Conservation (phyloP, 2,888 invertebrate genomes). For the Caenorhabditis afra region DNA sequence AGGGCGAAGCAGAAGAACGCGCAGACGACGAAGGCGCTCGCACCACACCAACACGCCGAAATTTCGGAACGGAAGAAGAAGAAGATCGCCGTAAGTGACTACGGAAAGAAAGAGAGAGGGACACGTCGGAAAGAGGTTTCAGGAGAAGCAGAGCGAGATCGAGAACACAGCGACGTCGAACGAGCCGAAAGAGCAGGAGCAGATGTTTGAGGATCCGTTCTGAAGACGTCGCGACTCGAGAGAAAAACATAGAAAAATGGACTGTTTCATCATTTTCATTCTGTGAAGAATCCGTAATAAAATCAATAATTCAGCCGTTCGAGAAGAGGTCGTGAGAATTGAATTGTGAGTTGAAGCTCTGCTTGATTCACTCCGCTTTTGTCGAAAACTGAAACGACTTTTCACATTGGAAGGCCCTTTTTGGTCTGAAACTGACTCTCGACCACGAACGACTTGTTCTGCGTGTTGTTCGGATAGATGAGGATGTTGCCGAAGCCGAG, state of each 20-base stretch:
- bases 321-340: conserved; percentile 62
- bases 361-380: conserved; percentile 67
- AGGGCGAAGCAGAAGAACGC: conserved; percentile 75
- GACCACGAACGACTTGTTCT: conserved; percentile 32
- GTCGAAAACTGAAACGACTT: conserved; percentile 68
- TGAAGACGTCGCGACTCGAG: no score
- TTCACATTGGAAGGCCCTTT: background rate
- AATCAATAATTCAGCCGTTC: conserved; percentile 22
- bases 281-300: conserved; percentile 1
- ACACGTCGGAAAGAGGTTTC: no score
- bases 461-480: conserved; percentile 59
- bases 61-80: conserved; percentile 74
- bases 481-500: conserved; percentile 71
- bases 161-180: conserved; percentile 70
- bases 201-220: conserved; percentile 79
- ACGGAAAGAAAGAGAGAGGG: no score
- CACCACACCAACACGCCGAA: conserved; percentile 79
- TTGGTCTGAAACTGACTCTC: conserved; percentile 24
- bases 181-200: conserved; percentile 71
- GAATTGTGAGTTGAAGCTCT: conserved; percentile 66
- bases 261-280: conserved; percentile 23
- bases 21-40: conserved; percentile 77
- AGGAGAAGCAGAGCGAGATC: conserved; percentile 78
- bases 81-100: conserved; percentile 62
- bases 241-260: background rate